Conservation (phyloP, 1,140 invertebrate species). For the silkworm (Bombyx mori) region ASM3026992v2 NC_085121.1:9695501-9696000, state of each 20-base stretch:
- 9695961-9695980: too few relatives aligned
- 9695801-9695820: conserved; percentile 52
- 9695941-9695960: conserved; percentile 2
- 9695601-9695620: conserved; percentile 63
- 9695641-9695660: conserved; percentile 58
- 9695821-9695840: conserved; percentile 54
- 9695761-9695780: conserved; percentile 25
- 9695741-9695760: too few relatives aligned
- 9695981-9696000: too few relatives aligned
- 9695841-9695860: conserved; percentile 53
- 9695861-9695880: conserved; percentile 37
- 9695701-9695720: conserved; percentile 33
- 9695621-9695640: conserved; percentile 61
- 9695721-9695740: conserved; percentile 25
- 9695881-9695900: conserved; percentile 17
- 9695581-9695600: background rate
- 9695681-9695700: conserved; percentile 63
- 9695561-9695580: too few relatives aligned
- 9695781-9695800: conserved; percentile 20
- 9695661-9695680: conserved; percentile 65
- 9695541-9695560: too few relatives aligned
- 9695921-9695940: conserved; percentile 22
- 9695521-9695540: too few relatives aligned
- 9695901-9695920: conserved; percentile 38
- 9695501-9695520: too few relatives aligned